A percentile compares a stretch with the other conserved stretches of the same genome.
These are phyloP conservation scores for Nannobrachium achirus DNA, from an alignment of 2,113 vertebrate genomes.

Conservation along the genomic window DNA sequence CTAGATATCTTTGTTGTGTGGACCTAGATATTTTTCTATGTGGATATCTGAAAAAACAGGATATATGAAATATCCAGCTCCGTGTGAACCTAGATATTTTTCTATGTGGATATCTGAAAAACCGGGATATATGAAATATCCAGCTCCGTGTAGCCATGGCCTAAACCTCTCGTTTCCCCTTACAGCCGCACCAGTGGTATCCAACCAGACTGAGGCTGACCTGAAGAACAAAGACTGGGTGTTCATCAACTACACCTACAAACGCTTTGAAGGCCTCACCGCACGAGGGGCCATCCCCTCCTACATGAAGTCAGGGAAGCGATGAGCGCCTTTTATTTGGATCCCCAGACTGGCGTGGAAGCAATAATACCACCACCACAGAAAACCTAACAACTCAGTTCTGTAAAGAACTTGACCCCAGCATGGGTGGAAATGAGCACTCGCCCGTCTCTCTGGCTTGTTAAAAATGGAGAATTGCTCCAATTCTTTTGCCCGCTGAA, in stretches of 20 bases:
- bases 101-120: too few relatives aligned
- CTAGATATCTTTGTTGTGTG: too few relatives aligned
- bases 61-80: too few relatives aligned
- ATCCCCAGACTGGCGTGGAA: neutral
- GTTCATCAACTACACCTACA: constrained; percentile 99
- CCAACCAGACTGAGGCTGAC: constrained; percentile 91
- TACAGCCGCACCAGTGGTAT: constrained; percentile 64
- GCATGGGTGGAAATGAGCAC: neutral
- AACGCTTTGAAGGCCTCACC: constrained; percentile 96
- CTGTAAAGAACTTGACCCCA: constrained; percentile 6
- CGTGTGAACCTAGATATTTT: too few relatives aligned
- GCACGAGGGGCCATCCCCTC: constrained; percentile 95
- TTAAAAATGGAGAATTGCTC: neutral
- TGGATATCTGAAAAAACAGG: too few relatives aligned
- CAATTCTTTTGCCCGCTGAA: neutral
- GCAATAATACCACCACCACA: constrained; percentile 4
- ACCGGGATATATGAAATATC: too few relatives aligned
- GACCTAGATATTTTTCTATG: too few relatives aligned
- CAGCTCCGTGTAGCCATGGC: too few relatives aligned
- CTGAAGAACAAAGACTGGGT: constrained; percentile 99
- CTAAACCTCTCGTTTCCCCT: neutral
- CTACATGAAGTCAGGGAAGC: constrained; percentile 95
- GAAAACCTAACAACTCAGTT: neutral
- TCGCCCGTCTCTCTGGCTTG: neutral
- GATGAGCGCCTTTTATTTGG: constrained; percentile 61